A percentile compares a stretch with the other conserved stretches of the same genome.
These are phyloP conservation scores for Cassiopea andromeda DNA, from an alignment of 30 jellyfish, hydroid and myxozoan genomes.

Conservation along the genomic window DNA sequence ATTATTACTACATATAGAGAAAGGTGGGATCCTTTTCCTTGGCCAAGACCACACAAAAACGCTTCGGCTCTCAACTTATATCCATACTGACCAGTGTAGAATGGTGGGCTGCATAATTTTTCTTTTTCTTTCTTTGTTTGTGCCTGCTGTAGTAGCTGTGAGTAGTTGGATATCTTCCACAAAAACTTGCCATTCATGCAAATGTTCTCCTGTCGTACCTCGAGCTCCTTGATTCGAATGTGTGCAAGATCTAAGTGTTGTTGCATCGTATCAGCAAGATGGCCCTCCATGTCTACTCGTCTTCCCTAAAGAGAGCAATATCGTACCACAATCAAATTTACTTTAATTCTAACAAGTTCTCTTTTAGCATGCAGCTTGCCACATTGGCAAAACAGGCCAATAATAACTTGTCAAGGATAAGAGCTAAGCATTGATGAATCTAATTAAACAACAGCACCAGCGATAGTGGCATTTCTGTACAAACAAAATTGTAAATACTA, in stretches of 20 bases:
- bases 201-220: conserved; percentile 92
- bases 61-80: conserved; percentile 97
- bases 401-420: too few species aligned
- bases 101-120: conserved; percentile 96
- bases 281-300: conserved; percentile 89
- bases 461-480: too few species aligned
- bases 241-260: conserved; percentile 90
- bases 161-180: conserved; percentile 94
- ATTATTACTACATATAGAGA: conserved; percentile 93
- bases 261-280: conserved; percentile 77
- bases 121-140: conserved; percentile 95
- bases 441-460: too few species aligned
- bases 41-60: conserved; percentile 95
- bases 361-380: not conserved
- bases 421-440: too few species aligned
- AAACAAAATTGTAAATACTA: too few species aligned
- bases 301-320: conserved; percentile 69
- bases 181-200: conserved; percentile 94
- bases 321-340: not conserved
- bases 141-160: conserved; percentile 83
- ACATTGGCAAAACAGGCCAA: too few species aligned
- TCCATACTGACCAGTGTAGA: conserved; percentile 98
- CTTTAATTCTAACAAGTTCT: not conserved
- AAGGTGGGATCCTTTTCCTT: conserved; percentile 96
- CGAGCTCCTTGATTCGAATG: conserved; percentile 89